Base-by-base conservation (phyloP, 2,797 vertebrate species). In the Acanthiza pusilla region DNA sequence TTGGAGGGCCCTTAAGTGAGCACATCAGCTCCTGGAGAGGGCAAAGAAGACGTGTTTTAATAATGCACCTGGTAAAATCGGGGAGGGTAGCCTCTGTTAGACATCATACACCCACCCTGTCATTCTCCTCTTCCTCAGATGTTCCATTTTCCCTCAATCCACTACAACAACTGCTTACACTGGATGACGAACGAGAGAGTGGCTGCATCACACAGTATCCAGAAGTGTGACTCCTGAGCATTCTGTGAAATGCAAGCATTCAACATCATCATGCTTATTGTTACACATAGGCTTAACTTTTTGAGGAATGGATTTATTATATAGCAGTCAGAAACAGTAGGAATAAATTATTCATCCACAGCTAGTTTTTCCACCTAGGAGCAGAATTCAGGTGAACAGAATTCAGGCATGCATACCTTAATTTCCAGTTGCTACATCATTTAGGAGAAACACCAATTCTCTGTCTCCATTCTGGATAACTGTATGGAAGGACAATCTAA, bases 91-190 rank as follows among this genome's bases (percentile, higher is more conserved):
- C 68, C 91, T 84, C 62, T 85, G 47, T 70, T 89, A 92, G 71
- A 68, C 38, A 85, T 88, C 50, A 45, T 71, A 66, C 85, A 96
- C 97, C 96, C 93, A 97, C 97, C 95, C 89, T 93, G 82, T 96
- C 93, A 55, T 96, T 96, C 82, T 97, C 96, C 23, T 96, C 96
- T 86, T 97, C 96, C 88, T 97, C 95, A 13, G 95, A 89, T 50
- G 95, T 94, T 87, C 96, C 97, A 72, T 97, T 92, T 93, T 96
- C 96, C 88, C 96, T 96, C 77, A 97, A 95, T 85, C 92, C 97
- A 82, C 96, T 97, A 93, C 96, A 97, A 94, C 96, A 97, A 96
- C 96, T 97, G 97, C 97, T 97, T 95, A 96, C 94, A 51, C 88
- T 97, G 93, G 97, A 97, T 63, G 97, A 97, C 61, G 97, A 97